Conservation (phyloP, 2,113 vertebrate species). For the Ptychochromis oligacanthus region DNA sequence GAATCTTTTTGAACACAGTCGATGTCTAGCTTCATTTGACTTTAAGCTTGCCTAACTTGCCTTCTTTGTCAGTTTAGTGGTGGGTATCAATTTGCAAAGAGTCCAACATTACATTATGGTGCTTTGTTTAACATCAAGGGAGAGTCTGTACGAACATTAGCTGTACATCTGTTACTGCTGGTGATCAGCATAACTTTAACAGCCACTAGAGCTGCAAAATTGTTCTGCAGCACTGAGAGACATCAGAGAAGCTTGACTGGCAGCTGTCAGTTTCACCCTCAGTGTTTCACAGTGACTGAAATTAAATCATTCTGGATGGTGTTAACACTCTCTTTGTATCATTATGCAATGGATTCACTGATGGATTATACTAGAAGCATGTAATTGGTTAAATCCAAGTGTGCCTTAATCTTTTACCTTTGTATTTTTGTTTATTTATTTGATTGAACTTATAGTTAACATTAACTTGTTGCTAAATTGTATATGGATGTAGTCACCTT, state of each 20-base stretch:
- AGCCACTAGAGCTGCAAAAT: neutral
- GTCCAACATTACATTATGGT: neutral
- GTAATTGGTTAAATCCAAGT: neutral
- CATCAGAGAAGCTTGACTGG: conserved; percentile 44
- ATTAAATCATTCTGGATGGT: neutral
- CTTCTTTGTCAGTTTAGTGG: neutral
- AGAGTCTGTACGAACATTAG: conserved; percentile 24
- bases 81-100: neutral
- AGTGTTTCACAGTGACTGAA: neutral
- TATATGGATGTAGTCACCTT: too few relatives aligned
- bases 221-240: neutral
- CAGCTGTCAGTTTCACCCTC: conserved; percentile 19
- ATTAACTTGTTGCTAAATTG: neutral
- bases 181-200: conserved; percentile 27
- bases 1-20: neutral
- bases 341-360: neutral
- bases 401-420: neutral
- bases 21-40: neutral
- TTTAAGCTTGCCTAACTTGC: neutral
- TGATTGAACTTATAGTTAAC: neutral
- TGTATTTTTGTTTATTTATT: neutral
- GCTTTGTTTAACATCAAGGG: conserved; percentile 22
- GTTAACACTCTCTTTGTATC: neutral
- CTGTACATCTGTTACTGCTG: conserved; percentile 44
- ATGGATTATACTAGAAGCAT: neutral